These are phyloP conservation scores for Notothenia rossii DNA, from an alignment of 2,113 vertebrate species.

Conservation along the genomic window DNA sequence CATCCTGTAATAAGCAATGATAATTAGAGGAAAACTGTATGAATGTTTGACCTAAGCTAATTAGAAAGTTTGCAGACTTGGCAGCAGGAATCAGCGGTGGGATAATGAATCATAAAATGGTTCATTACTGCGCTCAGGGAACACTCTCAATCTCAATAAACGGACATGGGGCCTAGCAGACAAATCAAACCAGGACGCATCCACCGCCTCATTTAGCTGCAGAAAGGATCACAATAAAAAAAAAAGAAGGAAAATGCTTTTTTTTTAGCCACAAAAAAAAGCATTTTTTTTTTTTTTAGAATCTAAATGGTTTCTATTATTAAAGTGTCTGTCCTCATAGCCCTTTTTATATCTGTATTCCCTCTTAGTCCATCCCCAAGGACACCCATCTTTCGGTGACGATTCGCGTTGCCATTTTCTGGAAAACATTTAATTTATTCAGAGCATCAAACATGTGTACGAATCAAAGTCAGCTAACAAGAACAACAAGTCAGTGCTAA, in stretches of 20 bases:
- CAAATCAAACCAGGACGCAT: slow-evolving; percentile 80
- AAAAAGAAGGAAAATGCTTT: slow-evolving; percentile 33
- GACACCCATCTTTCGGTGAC: slow-evolving; percentile 42
- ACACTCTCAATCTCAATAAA: slow-evolving; percentile 86
- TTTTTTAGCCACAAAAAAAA: not conserved
- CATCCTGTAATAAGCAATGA: slow-evolving; percentile 78
- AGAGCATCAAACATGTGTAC: slow-evolving; percentile 35
- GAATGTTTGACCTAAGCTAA: slow-evolving; percentile 86
- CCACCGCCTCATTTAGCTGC: slow-evolving; percentile 78
- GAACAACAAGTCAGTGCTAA: slow-evolving; percentile 8
- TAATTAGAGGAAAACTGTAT: slow-evolving; percentile 83
- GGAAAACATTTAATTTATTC: slow-evolving; percentile 35
- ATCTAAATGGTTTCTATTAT: slow-evolving; percentile 76
- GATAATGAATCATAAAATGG: slow-evolving; percentile 88
- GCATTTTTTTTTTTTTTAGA: slow-evolving; percentile 21
- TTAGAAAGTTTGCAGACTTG: slow-evolving; percentile 87
- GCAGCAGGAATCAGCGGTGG: slow-evolving; percentile 80
- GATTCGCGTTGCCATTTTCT: slow-evolving; percentile 31
- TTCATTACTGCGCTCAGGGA: slow-evolving; percentile 85
- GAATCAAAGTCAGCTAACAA: slow-evolving; percentile 41
- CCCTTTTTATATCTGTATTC: slow-evolving; percentile 39
- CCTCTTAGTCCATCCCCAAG: slow-evolving; percentile 44
- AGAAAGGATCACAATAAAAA: slow-evolving; percentile 78
- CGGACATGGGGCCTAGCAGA: slow-evolving; percentile 81
- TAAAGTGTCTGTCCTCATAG: slow-evolving; percentile 59